Evolutionary conservation across 2,797 vertebrate genomes (phyloP).

Genomic region (Tapera naevia): DNA sequence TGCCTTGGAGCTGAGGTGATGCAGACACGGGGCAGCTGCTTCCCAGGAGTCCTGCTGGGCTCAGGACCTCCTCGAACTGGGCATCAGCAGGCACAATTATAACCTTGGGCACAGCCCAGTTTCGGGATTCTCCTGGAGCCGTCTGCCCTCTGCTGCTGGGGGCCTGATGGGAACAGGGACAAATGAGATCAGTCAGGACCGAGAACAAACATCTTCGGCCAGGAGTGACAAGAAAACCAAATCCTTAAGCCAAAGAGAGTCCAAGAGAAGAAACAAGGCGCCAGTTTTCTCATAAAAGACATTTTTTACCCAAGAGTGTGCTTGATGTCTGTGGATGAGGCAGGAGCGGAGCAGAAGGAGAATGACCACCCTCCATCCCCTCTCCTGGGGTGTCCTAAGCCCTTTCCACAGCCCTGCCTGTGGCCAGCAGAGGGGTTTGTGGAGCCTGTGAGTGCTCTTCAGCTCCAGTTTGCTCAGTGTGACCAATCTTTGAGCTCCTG

Average conservation of each 20-base stretch:
- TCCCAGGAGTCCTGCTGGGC: neutral
- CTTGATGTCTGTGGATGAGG: neutral
- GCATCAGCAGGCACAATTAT: neutral
- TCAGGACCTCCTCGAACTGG: neutral
- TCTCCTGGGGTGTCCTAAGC: neutral
- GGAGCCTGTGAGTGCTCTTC: neutral
- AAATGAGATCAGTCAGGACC: neutral
- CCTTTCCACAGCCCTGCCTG: neutral
- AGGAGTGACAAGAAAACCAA: neutral
- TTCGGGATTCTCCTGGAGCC: neutral
- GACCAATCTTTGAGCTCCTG: neutral
- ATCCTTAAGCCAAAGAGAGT: neutral
- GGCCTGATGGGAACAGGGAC: neutral
- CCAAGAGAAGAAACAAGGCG: neutral
- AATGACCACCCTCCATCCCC: neutral
- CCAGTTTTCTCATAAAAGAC: neutral
- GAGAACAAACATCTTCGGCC: neutral
- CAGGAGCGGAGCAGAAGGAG: neutral
- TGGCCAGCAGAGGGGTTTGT: neutral
- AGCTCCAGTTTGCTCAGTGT: neutral
- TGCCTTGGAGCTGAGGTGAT: neutral
- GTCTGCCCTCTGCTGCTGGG: neutral
- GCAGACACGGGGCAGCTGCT: neutral
- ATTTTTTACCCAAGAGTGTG: neutral
- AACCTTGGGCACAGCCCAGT: neutral